Base-by-base conservation (phyloP, 2,797 vertebrate species). In the Macroramphosus scolopax region DNA sequence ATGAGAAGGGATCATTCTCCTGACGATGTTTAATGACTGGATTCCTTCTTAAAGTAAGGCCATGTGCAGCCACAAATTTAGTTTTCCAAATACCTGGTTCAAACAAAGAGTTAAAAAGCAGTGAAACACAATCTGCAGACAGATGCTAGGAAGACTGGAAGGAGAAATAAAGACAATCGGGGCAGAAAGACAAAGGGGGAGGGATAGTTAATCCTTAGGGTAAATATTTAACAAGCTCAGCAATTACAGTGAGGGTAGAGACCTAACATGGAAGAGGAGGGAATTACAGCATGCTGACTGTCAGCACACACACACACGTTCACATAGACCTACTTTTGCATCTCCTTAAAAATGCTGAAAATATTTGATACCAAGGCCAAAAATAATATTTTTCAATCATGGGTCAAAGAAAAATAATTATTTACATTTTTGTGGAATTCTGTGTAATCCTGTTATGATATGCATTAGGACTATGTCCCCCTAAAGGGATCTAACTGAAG, bases 211-310 rank as follows among this genome's bases (percentile, higher is more conserved):
- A 86, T 85, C 81, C 78, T 68, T 8, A 64, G 74, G 73, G 77
- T 88, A 85, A 89, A 89, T 87, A 89, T 87, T 89, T 88, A 85
- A 88, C 76, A 64, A 83, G 80, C 69, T 83, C 67, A 80, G 75
- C 79, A 77, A 82, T 83, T 83, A 81, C 65, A 80, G 68, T 9
- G 35, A 69, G 58, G 63, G 40, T 65, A 67, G 64, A 68, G 77
- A 68, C 77, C 72, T 61, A 61, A 68, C 69, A 75, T 65, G 60
- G 78, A 78, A 51, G 66, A 77, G 48, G 61, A 51, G 51, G 40
- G 68, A 72, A 77, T 74, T 75, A 58, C 57, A 70, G 78, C 69
- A 56, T 52, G 68, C 59, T 58, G 56, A 61, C 65, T 72, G 66
- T 68, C 67, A 70, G 62, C 48, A 47, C 33, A 46, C 61, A 53